Evolutionary conservation across 2,113 vertebrate species (phyloP).

Genomic region (Bambusicola thoracicus): DNA sequence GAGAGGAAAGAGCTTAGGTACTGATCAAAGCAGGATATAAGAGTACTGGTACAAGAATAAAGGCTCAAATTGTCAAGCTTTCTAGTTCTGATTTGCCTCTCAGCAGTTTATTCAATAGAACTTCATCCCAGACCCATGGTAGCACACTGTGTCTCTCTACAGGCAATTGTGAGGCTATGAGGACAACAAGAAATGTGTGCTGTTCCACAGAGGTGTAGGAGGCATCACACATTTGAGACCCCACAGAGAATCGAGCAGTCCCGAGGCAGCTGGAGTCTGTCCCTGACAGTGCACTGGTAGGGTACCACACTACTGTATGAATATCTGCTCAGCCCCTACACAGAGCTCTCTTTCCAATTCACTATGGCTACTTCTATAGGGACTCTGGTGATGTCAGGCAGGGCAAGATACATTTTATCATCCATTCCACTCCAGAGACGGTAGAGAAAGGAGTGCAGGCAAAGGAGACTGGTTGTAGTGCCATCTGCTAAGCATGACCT

Average conservation of each 20-base stretch:
- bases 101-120: background rate
- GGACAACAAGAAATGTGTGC: background rate
- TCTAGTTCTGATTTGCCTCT: background rate
- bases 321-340: background rate
- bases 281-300: background rate
- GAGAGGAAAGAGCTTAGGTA: background rate
- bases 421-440: background rate
- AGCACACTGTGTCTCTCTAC: background rate
- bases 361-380: background rate
- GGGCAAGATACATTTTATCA: background rate
- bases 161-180: background rate
- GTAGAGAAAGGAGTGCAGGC: background rate
- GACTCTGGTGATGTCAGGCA: background rate
- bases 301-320: background rate
- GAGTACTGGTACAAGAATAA: background rate
- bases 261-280: background rate
- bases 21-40: background rate
- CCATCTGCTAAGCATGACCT: background rate
- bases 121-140: fast-evolving
- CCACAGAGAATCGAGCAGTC: background rate
- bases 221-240: background rate
- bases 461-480: background rate
- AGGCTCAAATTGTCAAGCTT: background rate
- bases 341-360: background rate
- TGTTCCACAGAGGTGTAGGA: background rate